Percentiles rank a stretch among this genome's conserved stretches.
These are phyloP conservation scores for Orchestia grillus DNA, from an alignment of 1,140 invertebrate species.

Conservation along the genomic window DNA sequence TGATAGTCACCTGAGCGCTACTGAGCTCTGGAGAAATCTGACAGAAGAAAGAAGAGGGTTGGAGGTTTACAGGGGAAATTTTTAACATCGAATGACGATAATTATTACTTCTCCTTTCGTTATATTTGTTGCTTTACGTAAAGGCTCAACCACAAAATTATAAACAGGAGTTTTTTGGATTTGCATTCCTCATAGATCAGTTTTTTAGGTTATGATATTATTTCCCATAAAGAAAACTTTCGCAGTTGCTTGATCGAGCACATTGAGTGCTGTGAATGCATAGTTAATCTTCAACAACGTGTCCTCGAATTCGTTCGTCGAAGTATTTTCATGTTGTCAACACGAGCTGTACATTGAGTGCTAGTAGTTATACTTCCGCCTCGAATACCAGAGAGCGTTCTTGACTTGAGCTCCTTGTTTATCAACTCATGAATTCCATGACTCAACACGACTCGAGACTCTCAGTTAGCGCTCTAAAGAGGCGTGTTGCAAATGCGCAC, in stretches of 20 bases:
- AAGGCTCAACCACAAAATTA: not conserved
- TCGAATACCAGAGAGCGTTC: not conserved
- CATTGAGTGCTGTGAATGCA: not conserved
- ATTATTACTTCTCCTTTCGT: not conserved
- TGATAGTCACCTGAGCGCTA: slow-evolving; percentile 21
- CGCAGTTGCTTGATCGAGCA: not conserved
- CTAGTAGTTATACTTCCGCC: slow-evolving; percentile 26
- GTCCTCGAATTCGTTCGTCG: not conserved
- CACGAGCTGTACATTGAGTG: not conserved
- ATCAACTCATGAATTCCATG: slow-evolving; percentile 42
- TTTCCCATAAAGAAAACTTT: not conserved
- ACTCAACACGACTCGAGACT: slow-evolving; percentile 18
- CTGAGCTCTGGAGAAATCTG: not conserved
- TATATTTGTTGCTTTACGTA: not conserved
- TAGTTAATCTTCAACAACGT: not conserved
- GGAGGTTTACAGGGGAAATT: not conserved
- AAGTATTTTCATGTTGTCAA: not conserved
- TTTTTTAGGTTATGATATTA: not conserved
- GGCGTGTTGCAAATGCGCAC: not conserved
- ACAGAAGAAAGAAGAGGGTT: not conserved
- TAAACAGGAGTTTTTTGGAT: not conserved
- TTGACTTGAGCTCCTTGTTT: slow-evolving; percentile 18
- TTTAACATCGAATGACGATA: not conserved
- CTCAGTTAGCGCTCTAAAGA: not conserved
- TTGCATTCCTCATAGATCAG: not conserved